Evolutionary conservation across 1,140 invertebrate genomes (phyloP).

Genomic region (Bombus picipes): DNA sequence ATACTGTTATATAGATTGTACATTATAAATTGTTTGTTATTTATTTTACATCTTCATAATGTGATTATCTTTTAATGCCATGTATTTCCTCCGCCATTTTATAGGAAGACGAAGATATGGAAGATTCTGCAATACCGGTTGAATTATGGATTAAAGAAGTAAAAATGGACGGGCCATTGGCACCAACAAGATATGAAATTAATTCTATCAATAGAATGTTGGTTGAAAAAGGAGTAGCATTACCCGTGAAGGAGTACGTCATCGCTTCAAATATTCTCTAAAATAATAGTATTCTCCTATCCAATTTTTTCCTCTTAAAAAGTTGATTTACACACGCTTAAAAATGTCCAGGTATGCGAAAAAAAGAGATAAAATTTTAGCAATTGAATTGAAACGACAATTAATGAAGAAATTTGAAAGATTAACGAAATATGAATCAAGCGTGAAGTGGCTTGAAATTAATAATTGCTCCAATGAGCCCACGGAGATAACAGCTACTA

Average conservation of each 20-base stretch:
- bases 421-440: neutral
- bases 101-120: conserved; percentile 11
- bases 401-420: conserved; percentile 34
- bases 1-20: neutral
- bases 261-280: neutral
- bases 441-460: conserved; percentile 32
- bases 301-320: neutral
- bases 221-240: conserved; percentile 83
- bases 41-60: neutral
- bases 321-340: neutral
- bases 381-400: conserved; percentile 71
- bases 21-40: conserved; percentile 32
- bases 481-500: neutral
- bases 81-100: neutral
- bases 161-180: conserved; percentile 78
- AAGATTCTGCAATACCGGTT: conserved; percentile 81
- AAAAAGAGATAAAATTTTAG: conserved; percentile 65
- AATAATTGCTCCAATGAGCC: neutral
- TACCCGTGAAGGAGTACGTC: conserved; percentile 80
- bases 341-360: conserved; percentile 1
- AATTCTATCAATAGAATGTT: conserved; percentile 83
- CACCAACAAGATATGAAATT: conserved; percentile 82
- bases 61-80: neutral
- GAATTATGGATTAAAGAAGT: conserved; percentile 83
- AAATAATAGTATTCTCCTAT: neutral